Evolutionary conservation across 2,888 invertebrate species (phyloP).

Genomic region (Electrophaes corylata): DNA sequence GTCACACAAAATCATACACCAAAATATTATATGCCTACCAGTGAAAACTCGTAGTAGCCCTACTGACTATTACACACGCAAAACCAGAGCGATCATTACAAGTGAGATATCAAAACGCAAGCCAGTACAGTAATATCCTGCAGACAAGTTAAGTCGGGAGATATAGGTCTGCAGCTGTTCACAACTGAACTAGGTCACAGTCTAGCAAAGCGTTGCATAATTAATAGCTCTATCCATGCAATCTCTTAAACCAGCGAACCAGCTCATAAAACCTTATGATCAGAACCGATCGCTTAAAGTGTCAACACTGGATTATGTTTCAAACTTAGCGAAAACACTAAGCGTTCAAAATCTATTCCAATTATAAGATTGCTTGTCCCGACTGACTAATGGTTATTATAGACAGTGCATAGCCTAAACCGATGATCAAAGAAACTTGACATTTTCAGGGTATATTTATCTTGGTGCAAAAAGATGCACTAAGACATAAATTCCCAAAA

Average conservation of each 20-base stretch:
- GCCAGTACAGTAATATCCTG: slow-evolving; percentile 41
- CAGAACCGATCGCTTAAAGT: slow-evolving; percentile 47
- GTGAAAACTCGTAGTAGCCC: too few relatives aligned
- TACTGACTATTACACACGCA: neutral
- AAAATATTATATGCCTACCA: too few relatives aligned
- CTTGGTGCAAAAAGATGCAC: too few relatives aligned
- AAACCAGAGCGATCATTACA: slow-evolving; percentile 9
- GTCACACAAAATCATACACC: too few relatives aligned
- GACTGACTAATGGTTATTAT: too few relatives aligned
- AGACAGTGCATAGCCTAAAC: too few relatives aligned
- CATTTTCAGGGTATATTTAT: too few relatives aligned
- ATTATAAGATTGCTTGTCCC: too few relatives aligned
- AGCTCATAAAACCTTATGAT: slow-evolving; percentile 47
- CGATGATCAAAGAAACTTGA: too few relatives aligned
- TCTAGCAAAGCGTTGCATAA: slow-evolving; percentile 65
- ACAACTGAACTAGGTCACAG: slow-evolving; percentile 64
- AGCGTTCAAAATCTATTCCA: too few relatives aligned
- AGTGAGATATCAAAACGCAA: slow-evolving; percentile 28
- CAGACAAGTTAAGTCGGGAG: slow-evolving; percentile 46
- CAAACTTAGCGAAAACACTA: neutral
- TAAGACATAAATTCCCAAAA: too few relatives aligned
- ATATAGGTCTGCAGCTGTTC: slow-evolving; percentile 52
- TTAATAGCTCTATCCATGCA: slow-evolving; percentile 62
- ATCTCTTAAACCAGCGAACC: slow-evolving; percentile 54
- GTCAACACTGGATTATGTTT: slow-evolving; percentile 40